A percentile compares a stretch with the other conserved stretches of the same genome.
phyloP scores from a whole-genome alignment of 1,140 invertebrate genomes.

The Druon quercuslanigerum region DNA sequence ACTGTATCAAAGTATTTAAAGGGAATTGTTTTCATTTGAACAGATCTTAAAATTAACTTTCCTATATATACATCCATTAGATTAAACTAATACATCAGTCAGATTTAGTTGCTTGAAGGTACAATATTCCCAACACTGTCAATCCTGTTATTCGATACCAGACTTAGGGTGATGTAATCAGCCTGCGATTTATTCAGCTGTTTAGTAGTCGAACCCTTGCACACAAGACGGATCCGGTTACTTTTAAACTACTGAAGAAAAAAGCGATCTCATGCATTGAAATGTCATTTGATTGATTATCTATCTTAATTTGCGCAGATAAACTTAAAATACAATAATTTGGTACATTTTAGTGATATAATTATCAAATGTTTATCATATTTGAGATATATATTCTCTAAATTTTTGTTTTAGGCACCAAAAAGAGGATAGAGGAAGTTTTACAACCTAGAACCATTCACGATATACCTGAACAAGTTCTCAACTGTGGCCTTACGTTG shows the following conservation, averaged over 20 bases:
- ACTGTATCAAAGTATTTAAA: no score
- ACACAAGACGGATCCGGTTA: conserved; percentile 21
- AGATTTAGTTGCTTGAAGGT: neutral
- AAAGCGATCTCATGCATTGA: neutral
- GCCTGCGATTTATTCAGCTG: conserved; percentile 16
- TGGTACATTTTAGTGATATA: neutral
- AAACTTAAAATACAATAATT: neutral
- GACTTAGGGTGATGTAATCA: conserved; percentile 1
- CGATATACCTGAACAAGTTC: conserved; percentile 68
- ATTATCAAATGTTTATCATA: neutral
- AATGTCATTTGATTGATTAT: neutral
- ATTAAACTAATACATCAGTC: conserved; percentile 28
- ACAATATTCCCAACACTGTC: conserved; percentile 20
- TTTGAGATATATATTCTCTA: conserved; percentile 19
- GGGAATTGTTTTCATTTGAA: neutral
- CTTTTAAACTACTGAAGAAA: neutral
- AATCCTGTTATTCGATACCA: conserved; percentile 18
- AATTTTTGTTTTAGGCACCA: conserved; percentile 65
- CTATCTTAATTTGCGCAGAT: no score
- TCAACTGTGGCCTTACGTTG: conserved; percentile 70
- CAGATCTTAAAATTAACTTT: neutral
- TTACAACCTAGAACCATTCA: conserved; percentile 68
- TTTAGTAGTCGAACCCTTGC: conserved; percentile 23
- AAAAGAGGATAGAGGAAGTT: conserved; percentile 69
- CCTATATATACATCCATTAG: conserved; percentile 10